Base-by-base conservation (phyloP, 2,113 vertebrate species). In the Passer domesticus region DNA sequence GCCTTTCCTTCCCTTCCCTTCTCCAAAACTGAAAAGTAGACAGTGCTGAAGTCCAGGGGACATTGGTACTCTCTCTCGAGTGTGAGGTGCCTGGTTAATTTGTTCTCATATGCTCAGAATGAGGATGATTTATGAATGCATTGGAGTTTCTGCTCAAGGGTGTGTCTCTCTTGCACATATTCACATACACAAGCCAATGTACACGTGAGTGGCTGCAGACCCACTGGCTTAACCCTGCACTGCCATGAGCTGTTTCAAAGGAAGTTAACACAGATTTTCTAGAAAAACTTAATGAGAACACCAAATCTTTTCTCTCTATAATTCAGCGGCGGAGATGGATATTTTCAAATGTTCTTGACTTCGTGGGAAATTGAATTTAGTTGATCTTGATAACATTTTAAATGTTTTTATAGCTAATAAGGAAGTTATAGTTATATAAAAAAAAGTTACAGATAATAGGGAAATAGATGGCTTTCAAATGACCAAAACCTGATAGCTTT, bases 11-110 rank as follows among this genome's bases (percentile, higher is more conserved):
- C 39, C 39, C 9, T n/a, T 59, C 8, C 12, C 22, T 75, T 67
- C 49, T 60, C 25, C 10, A 53, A 68, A 82, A 47, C 31, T 52
- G 47, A 24, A 17, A 80, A 68, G 22, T 18, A 22, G 17, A 23
- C 13, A 12, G 16, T 59, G 44, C 18, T 77, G 8, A 62, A 70
- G 3, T 35, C 12, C 35, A 18, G 46, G 23, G 25, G 27, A 2
- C 44, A 37, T 4, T 73, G 23, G 1, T 39, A 16, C 8, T 30
- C 12, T 8, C 13, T 63, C 24, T 46, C 0, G 4, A 22, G 10
- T 55, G 24, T 44, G 49, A n/a, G 41, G 17, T 76, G 39, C 13
- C 20, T 14, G 10, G 14, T 30, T 56, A 55, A 69, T 23, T 10
- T 79, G n/a, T 66, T 22, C 27, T 85, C 5, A 23, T 12, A 23